Evolutionary conservation across 2,113 vertebrate genomes (phyloP).

Genomic region (Pangasianodon hypophthalmus): DNA sequence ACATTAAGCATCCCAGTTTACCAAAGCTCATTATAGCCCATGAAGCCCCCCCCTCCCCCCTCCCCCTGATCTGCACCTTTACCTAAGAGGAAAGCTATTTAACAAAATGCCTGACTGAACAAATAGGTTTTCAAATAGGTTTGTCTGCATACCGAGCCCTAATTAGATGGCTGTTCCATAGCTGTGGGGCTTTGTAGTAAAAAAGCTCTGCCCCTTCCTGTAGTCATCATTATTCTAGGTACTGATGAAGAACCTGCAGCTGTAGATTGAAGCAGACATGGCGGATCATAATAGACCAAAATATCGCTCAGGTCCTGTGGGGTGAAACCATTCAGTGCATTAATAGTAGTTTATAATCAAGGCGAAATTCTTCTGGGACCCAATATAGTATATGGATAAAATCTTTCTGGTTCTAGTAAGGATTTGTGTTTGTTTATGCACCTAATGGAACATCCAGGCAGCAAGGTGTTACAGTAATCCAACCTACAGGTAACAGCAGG

Average conservation of each 20-base stretch:
- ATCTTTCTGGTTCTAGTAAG: not conserved
- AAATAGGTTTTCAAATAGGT: not conserved
- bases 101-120: not conserved
- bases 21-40: not conserved
- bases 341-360: not conserved
- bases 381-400: not conserved
- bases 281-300: not conserved
- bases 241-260: not conserved
- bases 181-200: no score
- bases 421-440: not conserved
- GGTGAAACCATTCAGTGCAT: not conserved
- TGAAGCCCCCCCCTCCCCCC: no score
- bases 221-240: not conserved
- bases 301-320: not conserved
- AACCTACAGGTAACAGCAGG: not conserved
- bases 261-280: not conserved
- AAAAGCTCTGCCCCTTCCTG: not conserved
- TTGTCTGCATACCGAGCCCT: not conserved
- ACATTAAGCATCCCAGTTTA: not conserved
- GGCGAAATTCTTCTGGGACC: not conserved
- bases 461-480: not conserved
- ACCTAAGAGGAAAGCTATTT: not conserved
- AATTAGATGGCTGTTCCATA: not conserved
- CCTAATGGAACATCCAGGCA: not conserved
- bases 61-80: not conserved